Evolutionary conservation across 92 coral and sea anemone genomes (phyloP), one percentile per base, ranked within the genome.

Genomic region (Umimayanthus chanpuru): DNA sequence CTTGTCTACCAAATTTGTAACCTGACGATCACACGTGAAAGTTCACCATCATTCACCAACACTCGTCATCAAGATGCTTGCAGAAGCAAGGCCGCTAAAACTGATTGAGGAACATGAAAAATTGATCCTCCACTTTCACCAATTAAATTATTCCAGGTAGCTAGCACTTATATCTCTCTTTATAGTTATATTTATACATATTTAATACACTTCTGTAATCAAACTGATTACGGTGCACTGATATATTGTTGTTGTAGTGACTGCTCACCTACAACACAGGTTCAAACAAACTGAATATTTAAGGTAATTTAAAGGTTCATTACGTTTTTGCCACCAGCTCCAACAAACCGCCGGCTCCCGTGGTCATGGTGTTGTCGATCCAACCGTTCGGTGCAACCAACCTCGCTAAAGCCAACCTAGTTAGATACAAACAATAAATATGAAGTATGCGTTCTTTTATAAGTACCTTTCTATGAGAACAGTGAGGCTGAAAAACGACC

Each of bases 331-430:
- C 92, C 71, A 96, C 94, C 30, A 96, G 98, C 67, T 92, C 94
- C 91, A 93, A 86, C 82, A 96, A 56, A 29, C 96, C 98, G 40
- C 90, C 95, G 4, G 98, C 96, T 29, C 98, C 98, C 47, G 98
- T 95, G 25, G 98, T 93, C 99, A 96, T 95, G 80, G 95, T 91
- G 38, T 86, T 92, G 56, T 96, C 99, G 87, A 96, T 94, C 99
- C 99, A 96, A 76, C 99, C 99, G 77, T 94, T 93, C 77, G 99
- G 99, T 4, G 95, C 88, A 16, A 96, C 96, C 40, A 96, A 92
- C 80, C 88, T 89, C 25, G 94, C 98, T 55, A 96, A 88, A 47
- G 99, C 99, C 78, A 94, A 92, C 53, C 99, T 96, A 66, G 0
- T 81, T 10, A 77, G 44, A 76, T 20, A 73, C 7, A 85, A 73